phyloP scores from a whole-genome alignment of 2,888 invertebrate genomes.

The Palloptera scutellata region DNA sequence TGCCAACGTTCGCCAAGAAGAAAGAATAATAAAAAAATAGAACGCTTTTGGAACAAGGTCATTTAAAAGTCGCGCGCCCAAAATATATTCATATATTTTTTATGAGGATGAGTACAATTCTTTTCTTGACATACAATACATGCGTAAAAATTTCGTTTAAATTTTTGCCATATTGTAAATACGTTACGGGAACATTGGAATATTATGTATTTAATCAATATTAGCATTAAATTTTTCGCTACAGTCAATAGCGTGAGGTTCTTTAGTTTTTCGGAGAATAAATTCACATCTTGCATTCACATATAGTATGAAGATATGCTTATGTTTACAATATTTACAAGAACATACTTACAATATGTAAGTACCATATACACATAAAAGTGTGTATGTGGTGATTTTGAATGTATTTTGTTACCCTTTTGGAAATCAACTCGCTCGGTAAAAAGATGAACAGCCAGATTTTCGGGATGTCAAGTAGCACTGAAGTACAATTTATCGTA shows the following conservation, averaged over 20 bases:
- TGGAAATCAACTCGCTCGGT: no score
- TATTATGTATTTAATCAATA: no score
- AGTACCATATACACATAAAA: not conserved
- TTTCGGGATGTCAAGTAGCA: no score
- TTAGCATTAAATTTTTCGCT: no score
- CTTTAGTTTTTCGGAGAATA: no score
- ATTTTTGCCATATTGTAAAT: not conserved
- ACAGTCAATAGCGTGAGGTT: no score
- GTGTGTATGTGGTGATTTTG: conserved; percentile 1
- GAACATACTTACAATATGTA: not conserved
- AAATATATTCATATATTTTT: not conserved
- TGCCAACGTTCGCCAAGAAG: not conserved
- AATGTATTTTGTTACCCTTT: not conserved
- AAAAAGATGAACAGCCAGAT: no score
- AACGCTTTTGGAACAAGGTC: conserved; percentile 45
- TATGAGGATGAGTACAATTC: not conserved
- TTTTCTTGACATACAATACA: not conserved
- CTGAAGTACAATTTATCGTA: no score
- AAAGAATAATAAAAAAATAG: not conserved
- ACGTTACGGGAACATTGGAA: no score
- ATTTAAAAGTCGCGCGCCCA: conserved; percentile 48
- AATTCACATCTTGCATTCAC: no score
- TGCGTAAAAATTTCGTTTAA: not conserved
- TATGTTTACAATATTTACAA: not conserved
- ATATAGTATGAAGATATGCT: no score